Evolutionary conservation across 1,140 invertebrate genomes (phyloP).

Genomic region (Tetramorium alpestre): DNA sequence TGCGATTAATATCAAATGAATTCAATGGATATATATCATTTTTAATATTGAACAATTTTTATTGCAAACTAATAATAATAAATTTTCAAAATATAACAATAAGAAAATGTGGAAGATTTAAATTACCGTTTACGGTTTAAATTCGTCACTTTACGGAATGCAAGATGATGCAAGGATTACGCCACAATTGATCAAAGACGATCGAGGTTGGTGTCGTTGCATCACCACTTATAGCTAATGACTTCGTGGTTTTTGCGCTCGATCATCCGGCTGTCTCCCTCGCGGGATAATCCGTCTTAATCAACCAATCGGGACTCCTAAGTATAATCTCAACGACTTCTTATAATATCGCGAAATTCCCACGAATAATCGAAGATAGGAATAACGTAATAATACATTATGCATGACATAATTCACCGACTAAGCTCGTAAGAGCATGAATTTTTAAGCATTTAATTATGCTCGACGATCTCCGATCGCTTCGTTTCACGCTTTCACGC

Average conservation of each 20-base stretch:
- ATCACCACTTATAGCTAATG: constrained; percentile 27
- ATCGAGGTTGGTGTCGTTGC: constrained; percentile 49
- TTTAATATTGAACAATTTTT: background rate
- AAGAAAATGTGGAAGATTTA: background rate
- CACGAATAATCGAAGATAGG: constrained; percentile 28
- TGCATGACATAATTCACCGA: background rate
- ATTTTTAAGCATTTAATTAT: constrained; percentile 14
- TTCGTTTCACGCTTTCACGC: background rate
- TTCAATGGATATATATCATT: background rate
- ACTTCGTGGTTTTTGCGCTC: constrained; percentile 43
- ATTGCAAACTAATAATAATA: background rate
- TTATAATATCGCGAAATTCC: constrained; percentile 34
- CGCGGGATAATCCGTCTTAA: constrained; percentile 53
- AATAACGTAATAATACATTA: constrained; percentile 9
- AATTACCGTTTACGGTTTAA: background rate
- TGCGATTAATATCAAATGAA: background rate
- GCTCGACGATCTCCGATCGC: background rate
- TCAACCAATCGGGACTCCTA: constrained; percentile 1
- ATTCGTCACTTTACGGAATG: constrained; percentile 2
- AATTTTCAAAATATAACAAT: too few relatives aligned
- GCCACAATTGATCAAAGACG: constrained; percentile 33
- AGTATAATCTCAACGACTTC: constrained; percentile 11
- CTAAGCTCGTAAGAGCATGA: background rate
- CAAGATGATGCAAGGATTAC: constrained; percentile 37
- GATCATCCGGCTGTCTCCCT: constrained; percentile 32